A percentile compares a stretch with the other conserved stretches of the same genome.
Conservation (phyloP, 2,113 vertebrate genomes). For the Notothenia coriiceps region DNA sequence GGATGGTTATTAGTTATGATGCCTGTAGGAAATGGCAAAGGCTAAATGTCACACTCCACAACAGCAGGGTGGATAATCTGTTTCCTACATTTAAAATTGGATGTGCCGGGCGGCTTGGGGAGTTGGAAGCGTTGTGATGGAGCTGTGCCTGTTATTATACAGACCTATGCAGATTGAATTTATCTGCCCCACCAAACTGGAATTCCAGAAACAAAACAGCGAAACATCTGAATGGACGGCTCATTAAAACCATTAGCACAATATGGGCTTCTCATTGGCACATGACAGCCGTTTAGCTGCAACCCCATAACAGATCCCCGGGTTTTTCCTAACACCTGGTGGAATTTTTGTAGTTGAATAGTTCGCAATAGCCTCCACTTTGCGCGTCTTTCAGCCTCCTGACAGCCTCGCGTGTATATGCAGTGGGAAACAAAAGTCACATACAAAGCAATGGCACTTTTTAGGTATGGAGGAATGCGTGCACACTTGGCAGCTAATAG, state of each 20-base stretch:
- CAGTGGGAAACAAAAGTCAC: slow-evolving; percentile 67
- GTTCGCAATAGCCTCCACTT: slow-evolving; percentile 46
- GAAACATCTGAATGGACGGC: slow-evolving; percentile 45
- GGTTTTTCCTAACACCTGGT: slow-evolving; percentile 62
- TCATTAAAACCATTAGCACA: slow-evolving; percentile 61
- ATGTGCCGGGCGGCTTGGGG: slow-evolving; percentile 21
- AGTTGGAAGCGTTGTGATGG: slow-evolving; percentile 34
- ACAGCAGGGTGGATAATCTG: slow-evolving; percentile 58
- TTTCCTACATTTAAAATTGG: slow-evolving; percentile 63
- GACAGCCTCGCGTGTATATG: slow-evolving; percentile 61
- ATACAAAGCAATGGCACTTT: slow-evolving; percentile 68
- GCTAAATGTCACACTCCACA: slow-evolving; percentile 61
- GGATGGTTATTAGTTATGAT: slow-evolving; percentile 61
- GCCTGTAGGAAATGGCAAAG: slow-evolving; percentile 61
- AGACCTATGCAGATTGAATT: slow-evolving; percentile 24
- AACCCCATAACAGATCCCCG: slow-evolving; percentile 15
- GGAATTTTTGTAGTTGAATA: slow-evolving; percentile 58
- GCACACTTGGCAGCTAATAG: slow-evolving; percentile 77
- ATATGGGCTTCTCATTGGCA: slow-evolving; percentile 23
- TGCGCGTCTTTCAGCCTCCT: slow-evolving; percentile 52
- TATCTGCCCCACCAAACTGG: slow-evolving; percentile 22
- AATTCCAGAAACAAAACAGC: slow-evolving; percentile 19
- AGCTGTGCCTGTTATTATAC: slow-evolving; percentile 31
- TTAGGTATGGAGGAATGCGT: slow-evolving; percentile 70
- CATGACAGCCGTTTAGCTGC: slow-evolving; percentile 54